These are phyloP conservation scores for Hydroisotoma schaefferi DNA, from an alignment of 2,888 invertebrate species.

Conservation along the genomic window DNA sequence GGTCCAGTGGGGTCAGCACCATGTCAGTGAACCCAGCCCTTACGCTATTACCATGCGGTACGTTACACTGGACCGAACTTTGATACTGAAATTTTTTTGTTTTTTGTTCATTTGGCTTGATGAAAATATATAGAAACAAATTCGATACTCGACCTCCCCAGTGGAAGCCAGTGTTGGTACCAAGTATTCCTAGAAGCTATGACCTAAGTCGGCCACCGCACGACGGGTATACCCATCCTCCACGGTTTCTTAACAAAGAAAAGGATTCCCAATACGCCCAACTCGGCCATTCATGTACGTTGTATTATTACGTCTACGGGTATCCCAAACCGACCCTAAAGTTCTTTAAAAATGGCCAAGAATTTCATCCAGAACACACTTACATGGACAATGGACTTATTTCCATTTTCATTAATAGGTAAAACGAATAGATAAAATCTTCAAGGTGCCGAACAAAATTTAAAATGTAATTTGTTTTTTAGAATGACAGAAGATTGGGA, in stretches of 20 bases:
- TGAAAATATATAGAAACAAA: conserved; percentile 61
- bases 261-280: conserved; percentile 85
- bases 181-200: conserved; percentile 72
- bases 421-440: no score
- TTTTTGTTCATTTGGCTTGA: conserved; percentile 50
- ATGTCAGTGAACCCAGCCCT: conserved; percentile 93
- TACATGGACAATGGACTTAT: conserved; percentile 88
- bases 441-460: no score
- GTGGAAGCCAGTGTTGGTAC: conserved; percentile 37
- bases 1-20: conserved; percentile 88
- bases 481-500: conserved; percentile 87
- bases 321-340: conserved; percentile 93
- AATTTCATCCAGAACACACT: conserved; percentile 71
- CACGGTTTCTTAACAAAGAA: conserved; percentile 77
- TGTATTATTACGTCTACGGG: conserved; percentile 93
- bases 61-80: background rate
- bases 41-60: conserved; percentile 72
- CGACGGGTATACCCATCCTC: conserved; percentile 77
- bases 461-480: no score
- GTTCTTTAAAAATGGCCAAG: conserved; percentile 75
- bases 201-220: conserved; percentile 83
- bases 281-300: conserved; percentile 80
- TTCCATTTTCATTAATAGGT: conserved; percentile 82
- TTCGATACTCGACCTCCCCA: conserved; percentile 71
- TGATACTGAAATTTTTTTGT: conserved; percentile 56